Percentiles rank a stretch among this genome's conserved stretches.
phyloP scores from a whole-genome alignment of 2,113 vertebrate genomes.

The Elephas maximus region DNA sequence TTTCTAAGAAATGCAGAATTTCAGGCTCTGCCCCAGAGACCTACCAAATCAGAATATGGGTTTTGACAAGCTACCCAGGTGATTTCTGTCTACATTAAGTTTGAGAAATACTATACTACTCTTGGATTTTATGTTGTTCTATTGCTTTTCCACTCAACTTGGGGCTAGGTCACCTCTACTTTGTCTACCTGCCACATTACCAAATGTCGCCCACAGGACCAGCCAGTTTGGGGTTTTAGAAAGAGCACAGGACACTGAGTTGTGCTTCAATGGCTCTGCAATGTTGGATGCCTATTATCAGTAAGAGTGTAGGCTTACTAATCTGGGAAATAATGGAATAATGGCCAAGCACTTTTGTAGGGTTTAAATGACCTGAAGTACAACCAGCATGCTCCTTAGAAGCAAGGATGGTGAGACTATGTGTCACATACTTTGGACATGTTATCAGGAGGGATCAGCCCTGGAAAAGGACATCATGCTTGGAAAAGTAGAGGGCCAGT shows the following conservation, averaged over 20 bases:
- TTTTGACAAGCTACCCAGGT: background rate
- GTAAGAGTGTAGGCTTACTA: background rate
- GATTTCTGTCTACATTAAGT: background rate
- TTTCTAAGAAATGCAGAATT: background rate
- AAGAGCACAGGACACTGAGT: background rate
- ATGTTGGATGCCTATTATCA: background rate
- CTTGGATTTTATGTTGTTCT: background rate
- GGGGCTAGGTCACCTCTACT: background rate
- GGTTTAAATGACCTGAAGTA: background rate
- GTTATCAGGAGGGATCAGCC: too few species aligned
- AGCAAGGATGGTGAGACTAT: too few species aligned
- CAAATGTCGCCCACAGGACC: background rate
- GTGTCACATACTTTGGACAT: too few species aligned
- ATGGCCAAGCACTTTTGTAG: slow-evolving; percentile 35
- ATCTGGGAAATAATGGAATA: background rate
- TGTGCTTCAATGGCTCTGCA: background rate
- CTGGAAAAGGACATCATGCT: too few species aligned
- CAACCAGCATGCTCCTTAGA: too few species aligned
- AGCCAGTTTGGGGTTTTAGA: background rate
- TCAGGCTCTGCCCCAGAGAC: background rate
- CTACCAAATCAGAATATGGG: background rate
- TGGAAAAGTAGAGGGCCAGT: too few species aligned
- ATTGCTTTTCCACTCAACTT: background rate
- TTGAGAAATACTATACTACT: background rate
- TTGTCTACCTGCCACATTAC: background rate